Conservation (phyloP, 2,797 vertebrate species). For the Darevskia mixta region DNA sequence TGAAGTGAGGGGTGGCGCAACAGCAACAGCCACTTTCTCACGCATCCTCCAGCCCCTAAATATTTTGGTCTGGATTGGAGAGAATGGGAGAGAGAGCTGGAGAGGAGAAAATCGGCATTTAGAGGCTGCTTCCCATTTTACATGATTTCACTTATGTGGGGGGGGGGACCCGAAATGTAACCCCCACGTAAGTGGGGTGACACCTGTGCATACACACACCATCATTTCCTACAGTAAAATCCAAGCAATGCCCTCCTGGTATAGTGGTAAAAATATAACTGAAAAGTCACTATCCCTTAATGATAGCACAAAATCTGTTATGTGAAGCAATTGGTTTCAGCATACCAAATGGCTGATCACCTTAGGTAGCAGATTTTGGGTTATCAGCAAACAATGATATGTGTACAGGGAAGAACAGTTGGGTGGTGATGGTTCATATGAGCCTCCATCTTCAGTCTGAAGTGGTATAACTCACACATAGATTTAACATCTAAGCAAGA, state of each 20-base stretch:
- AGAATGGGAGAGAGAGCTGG: not conserved
- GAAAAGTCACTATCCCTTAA: not conserved
- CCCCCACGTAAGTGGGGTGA: no score
- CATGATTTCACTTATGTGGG: not conserved
- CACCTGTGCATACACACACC: not conserved
- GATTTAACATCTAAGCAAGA: not conserved
- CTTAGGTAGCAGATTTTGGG: not conserved
- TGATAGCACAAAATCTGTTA: not conserved
- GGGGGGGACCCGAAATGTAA: not conserved
- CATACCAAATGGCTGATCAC: not conserved
- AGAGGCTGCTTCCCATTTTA: no score
- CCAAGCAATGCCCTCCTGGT: not conserved
- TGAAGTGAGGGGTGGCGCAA: no score
- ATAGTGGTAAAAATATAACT: slow-evolving; percentile 4
- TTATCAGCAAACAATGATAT: not conserved
- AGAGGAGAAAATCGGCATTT: no score
- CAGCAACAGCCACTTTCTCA: not conserved
- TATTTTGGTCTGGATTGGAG: not conserved
- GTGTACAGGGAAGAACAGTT: not conserved
- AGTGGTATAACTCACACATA: not conserved
- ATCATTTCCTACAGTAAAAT: not conserved
- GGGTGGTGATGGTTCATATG: not conserved
- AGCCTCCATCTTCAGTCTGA: not conserved
- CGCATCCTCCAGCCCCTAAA: not conserved
- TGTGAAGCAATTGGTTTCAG: not conserved